Conservation (phyloP, 2,797 vertebrate species). For the Clarias platycephalus region DNA sequence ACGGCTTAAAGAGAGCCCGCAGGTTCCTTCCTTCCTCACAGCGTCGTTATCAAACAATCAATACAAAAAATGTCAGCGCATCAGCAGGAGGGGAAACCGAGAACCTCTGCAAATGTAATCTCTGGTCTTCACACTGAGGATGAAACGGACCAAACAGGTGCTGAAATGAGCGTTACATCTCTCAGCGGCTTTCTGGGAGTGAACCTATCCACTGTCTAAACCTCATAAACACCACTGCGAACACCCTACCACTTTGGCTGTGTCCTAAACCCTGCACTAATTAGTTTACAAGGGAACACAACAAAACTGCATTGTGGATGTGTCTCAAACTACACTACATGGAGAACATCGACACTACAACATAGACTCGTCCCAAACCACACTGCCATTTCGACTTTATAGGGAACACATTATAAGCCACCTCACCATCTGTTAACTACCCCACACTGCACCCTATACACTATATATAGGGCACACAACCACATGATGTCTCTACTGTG, state of each 20-base stretch:
- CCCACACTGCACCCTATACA: background rate
- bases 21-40: slow-evolving; percentile 14
- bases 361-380: background rate
- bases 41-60: slow-evolving; percentile 18
- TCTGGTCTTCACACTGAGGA: background rate
- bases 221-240: background rate
- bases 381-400: background rate
- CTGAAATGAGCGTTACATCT: background rate
- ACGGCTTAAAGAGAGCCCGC: background rate
- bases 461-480: background rate
- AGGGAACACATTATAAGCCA: background rate
- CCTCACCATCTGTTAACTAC: background rate
- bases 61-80: slow-evolving; percentile 25
- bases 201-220: background rate
- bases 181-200: background rate
- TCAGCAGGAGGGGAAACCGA: slow-evolving; percentile 16
- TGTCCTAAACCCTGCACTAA: background rate
- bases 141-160: background rate
- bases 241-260: background rate
- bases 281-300: background rate
- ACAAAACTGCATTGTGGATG: background rate
- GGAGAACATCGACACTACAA: background rate
- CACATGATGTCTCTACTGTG: background rate
- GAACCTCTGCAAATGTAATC: background rate
- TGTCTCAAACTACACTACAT: background rate